These are phyloP conservation scores for Therioaphis trifolii DNA, from an alignment of 2,888 invertebrate genomes.

Conservation along the genomic window DNA sequence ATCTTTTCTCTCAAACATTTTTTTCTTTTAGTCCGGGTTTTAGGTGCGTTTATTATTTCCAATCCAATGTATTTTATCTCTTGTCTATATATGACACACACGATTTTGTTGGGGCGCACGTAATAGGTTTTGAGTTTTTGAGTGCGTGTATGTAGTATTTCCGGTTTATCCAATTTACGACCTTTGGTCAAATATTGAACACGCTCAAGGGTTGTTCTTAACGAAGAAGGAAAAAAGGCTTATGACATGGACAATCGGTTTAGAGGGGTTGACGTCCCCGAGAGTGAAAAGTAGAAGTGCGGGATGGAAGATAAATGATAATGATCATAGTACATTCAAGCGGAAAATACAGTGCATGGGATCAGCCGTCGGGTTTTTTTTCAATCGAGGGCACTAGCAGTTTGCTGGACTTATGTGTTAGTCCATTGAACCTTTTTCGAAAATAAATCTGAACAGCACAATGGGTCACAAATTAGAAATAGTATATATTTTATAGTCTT, in stretches of 20 bases:
- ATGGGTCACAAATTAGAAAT: constrained; percentile 38
- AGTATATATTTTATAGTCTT: no score
- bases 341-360: constrained; percentile 49
- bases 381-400: constrained; percentile 32
- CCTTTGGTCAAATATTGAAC: constrained; percentile 45
- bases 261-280: constrained; percentile 29
- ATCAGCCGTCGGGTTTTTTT: constrained; percentile 19
- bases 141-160: background rate
- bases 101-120: background rate
- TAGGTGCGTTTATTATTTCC: constrained; percentile 11
- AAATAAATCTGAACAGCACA: constrained; percentile 15
- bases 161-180: constrained; percentile 53
- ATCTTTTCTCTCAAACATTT: background rate
- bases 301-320: constrained; percentile 53
- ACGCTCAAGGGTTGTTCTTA: constrained; percentile 29
- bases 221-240: constrained; percentile 45
- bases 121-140: constrained; percentile 37
- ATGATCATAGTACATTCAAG: constrained; percentile 46
- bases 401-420: constrained; percentile 2
- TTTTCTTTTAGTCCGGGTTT: background rate
- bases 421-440: constrained; percentile 23
- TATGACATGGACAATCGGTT: constrained; percentile 54
- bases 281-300: constrained; percentile 9
- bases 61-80: background rate
- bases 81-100: background rate